Evolutionary conservation across 2,113 vertebrate genomes (phyloP), one percentile per base, ranked within the genome.

Genomic region (Delphinapterus leucas): DNA sequence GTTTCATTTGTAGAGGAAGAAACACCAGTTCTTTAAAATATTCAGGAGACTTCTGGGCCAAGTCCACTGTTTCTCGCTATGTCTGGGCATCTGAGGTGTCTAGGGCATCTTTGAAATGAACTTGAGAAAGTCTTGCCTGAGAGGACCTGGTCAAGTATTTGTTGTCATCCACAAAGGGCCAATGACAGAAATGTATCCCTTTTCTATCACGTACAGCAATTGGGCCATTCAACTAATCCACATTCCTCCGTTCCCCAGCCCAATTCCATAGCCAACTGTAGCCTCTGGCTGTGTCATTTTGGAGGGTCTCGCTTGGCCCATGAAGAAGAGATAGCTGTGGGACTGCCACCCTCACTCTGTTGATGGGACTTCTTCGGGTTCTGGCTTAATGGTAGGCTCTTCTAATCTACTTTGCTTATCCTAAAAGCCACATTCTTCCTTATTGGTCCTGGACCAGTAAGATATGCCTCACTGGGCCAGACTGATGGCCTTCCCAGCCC

Each of bases 1-100:
- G 31, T 98, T 98, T 98, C 90, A 95, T 97, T 98, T 92, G 74
- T 95, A 93, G 93, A 97, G 74, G 90, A 98, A 97, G 88, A 97
- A 98, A 91, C 88, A 21, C 8, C 36, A 93, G 53, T 84, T 68
- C 77, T 98, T 98, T 97, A 96, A 98, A 97, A 98, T 97, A 98
- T 97, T 98, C 85, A 96, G 82, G 87, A 96, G 38, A 33, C 63
- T 94, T 85, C 85, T 21, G 67, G 0, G 90, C 93, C 95, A 98
- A 95, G 77, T 97, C 95, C 77, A 70, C 5, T 68, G 21, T 68
- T 80, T 17, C 11, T 90, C 13, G 14, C 41, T 96, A 17, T 86
- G 60, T 96, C 97, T 88, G 82, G 71, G 88, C 88, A 73, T 96
- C 95, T 90, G 73, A 96, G 74, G 61, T 95, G 63, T 91, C 47